Evolutionary conservation across 2,797 vertebrate genomes (phyloP).

Genomic region (Thaleichthys pacificus): DNA sequence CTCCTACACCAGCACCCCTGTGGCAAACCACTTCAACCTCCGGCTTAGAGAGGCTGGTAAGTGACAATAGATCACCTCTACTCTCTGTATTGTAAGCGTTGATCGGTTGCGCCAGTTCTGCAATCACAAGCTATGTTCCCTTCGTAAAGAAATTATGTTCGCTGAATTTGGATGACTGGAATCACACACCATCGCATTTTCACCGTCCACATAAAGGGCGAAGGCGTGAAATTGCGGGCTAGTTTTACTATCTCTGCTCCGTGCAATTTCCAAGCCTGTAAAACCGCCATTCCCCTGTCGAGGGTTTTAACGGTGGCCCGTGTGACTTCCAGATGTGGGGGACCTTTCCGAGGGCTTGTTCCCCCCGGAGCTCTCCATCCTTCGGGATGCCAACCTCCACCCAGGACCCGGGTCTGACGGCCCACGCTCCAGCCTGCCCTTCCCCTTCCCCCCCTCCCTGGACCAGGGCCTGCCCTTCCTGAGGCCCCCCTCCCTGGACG

Average conservation of each 20-base stretch:
- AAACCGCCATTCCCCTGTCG: constrained; percentile 24
- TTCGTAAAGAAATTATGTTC: not conserved
- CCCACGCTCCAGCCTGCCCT: constrained; percentile 64
- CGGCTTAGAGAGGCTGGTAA: constrained; percentile 84
- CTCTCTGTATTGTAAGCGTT: not conserved
- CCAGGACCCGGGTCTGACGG: constrained; percentile 55
- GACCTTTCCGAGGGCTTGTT: constrained; percentile 63
- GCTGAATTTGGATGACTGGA: not conserved
- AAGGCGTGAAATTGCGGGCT: constrained; percentile 21
- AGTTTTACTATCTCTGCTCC: constrained; percentile 22
- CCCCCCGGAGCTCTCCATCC: constrained; percentile 81
- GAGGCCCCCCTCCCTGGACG: constrained; percentile 24
- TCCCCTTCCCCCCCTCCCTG: constrained; percentile 64
- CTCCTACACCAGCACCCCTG: constrained; percentile 87
- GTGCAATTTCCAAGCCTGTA: constrained; percentile 30
- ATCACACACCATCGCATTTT: constrained; percentile 2
- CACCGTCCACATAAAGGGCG: constrained; percentile 11
- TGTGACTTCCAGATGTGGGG: constrained; percentile 58
- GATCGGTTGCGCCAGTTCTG: not conserved
- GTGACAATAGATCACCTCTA: not conserved
- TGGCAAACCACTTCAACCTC: constrained; percentile 89
- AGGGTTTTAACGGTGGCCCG: not conserved
- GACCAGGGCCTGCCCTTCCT: constrained; percentile 46
- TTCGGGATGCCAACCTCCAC: constrained; percentile 64
- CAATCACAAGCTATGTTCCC: not conserved